Evolutionary conservation across 2,113 vertebrate genomes (phyloP), one percentile per base, ranked within the genome.

Genomic region (Nothocercus nigrocapillus): DNA sequence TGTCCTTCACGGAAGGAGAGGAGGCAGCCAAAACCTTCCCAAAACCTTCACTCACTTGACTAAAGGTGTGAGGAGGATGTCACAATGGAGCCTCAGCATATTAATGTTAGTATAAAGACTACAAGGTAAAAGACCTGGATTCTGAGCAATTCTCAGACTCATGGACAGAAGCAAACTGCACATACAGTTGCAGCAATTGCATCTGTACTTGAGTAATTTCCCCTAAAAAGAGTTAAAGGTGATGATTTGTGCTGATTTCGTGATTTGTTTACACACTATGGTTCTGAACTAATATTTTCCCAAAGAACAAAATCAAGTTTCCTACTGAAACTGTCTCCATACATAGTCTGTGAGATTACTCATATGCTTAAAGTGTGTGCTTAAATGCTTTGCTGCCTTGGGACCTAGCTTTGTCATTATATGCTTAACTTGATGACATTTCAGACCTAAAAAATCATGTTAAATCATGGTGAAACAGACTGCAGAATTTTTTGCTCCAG

Each of bases 371-470:
- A 86, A 97, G 66, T 45, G 54, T 82, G 73, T 45, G 59, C 74
- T 93, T 88, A 95, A 95, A 89, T 85, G 75, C 72, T 76, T 40
- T 89, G 59, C 73, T 93, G 85, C 82, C 75, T 30, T 90, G 76
- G 82, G 95, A 95, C 61, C 61, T 81, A 63, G 61, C 64, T 93
- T 92, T 88, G 17, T 66, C 82, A 83, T 95, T 88, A 85, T 34
- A 72, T 84, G 86, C 86, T 88, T 70, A 92, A 95, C 82, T 95
- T 87, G 58, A 47, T 95, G 94, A 89, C 92, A 95, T 95, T 93
- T 97, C 90, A 92, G 83, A 94, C 74, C 77, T 85, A 45, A 94
- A 92, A 87, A 89, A 78, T 90, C 86, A 84, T 95, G 94, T 95
- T 92, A 94, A 92, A 63, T 77, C 93, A 93, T 68, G 40, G 70